Conservation (phyloP, 2,888 invertebrate species). For the Steromphala cineraria region DNA sequence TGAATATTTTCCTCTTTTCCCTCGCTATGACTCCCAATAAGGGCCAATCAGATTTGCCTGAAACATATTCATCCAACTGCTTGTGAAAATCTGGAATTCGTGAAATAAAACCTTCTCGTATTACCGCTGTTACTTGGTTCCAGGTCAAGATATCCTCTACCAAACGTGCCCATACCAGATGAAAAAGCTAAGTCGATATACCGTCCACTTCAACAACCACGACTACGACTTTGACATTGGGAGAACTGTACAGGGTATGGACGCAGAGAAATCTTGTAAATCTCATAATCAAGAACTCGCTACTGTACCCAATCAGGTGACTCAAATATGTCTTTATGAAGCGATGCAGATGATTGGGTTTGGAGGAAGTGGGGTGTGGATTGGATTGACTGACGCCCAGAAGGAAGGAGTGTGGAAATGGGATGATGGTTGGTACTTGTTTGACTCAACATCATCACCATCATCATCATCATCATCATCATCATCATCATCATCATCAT, state of each 20-base stretch:
- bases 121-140: no score
- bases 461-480: no score
- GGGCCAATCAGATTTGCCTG: no score
- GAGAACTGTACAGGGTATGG: not conserved
- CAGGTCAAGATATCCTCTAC: no score
- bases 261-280: not conserved
- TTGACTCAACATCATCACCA: no score
- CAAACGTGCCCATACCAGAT: not conserved
- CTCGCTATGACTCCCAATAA: no score
- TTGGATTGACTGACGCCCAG: not conserved
- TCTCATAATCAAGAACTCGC: not conserved
- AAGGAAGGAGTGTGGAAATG: not conserved
- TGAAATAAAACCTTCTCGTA: no score
- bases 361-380: not conserved
- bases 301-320: not conserved
- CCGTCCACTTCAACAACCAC: not conserved
- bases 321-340: not conserved
- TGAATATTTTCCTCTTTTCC: no score
- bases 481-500: no score
- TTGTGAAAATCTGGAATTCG: no score
- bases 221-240: no score
- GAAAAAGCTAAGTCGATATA: not conserved
- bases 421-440: not conserved
- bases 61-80: no score
- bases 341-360: not conserved